A percentile compares a stretch with the other conserved stretches of the same genome.
Evolutionary conservation across 2,888 invertebrate genomes (phyloP).

Genomic region (Dryomyza anilis): DNA sequence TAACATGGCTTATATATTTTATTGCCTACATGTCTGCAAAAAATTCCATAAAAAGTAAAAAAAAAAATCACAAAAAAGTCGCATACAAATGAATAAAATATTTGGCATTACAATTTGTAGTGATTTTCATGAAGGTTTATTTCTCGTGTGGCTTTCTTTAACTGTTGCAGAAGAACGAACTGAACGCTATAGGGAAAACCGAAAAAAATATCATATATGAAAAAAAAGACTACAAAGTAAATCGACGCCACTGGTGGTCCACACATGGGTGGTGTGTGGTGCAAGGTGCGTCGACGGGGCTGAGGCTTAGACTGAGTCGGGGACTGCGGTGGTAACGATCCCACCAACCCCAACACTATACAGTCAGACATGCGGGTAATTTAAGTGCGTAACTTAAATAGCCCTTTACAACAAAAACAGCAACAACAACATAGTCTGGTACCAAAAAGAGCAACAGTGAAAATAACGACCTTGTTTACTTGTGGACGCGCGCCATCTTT

Average conservation of each 20-base stretch:
- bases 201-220: too few relatives aligned
- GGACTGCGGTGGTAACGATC: too few relatives aligned
- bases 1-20: not conserved
- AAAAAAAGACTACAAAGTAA: constrained; percentile 31
- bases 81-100: constrained; percentile 46
- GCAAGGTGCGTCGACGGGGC: constrained; percentile 1
- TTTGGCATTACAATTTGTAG: constrained; percentile 54
- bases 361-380: not conserved
- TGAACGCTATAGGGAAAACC: too few relatives aligned
- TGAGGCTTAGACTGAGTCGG: too few relatives aligned
- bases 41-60: not conserved
- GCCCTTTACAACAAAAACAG: too few relatives aligned
- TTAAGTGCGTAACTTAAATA: constrained; percentile 39
- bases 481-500: constrained; percentile 3
- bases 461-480: constrained; percentile 2
- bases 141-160: constrained; percentile 19
- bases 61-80: not conserved
- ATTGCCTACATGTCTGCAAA: not conserved
- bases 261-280: not conserved
- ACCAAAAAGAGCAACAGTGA: too few relatives aligned
- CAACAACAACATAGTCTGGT: too few relatives aligned
- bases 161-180: too few relatives aligned
- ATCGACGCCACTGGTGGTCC: constrained; percentile 41
- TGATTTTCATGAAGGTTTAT: constrained; percentile 40
- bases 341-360: not conserved